A percentile compares a stretch with the other conserved stretches of the same genome.
These are phyloP conservation scores for Notospermus geniculatus DNA, from an alignment of 1,140 invertebrate genomes.

Conservation along the genomic window DNA sequence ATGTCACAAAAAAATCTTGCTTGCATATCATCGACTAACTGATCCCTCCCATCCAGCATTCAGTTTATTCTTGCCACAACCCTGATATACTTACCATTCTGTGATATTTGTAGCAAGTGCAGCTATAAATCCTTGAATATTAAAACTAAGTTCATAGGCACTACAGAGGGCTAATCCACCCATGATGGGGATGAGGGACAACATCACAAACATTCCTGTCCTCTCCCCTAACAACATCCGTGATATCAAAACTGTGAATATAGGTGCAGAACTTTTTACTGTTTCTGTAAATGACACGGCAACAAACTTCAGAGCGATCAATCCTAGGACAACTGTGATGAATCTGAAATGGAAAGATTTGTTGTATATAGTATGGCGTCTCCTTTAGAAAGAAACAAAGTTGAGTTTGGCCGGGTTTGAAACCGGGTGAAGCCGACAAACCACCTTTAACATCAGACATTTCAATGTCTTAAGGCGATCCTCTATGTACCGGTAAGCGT, in stretches of 20 bases:
- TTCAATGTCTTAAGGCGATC: no score
- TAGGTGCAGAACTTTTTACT: constrained; percentile 80
- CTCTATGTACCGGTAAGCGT: no score
- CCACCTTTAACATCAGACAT: no score
- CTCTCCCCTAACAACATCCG: constrained; percentile 66
- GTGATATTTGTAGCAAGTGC: constrained; percentile 79
- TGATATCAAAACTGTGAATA: constrained; percentile 80
- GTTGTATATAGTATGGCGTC: not conserved
- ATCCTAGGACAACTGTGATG: constrained; percentile 70
- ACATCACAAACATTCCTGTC: constrained; percentile 73
- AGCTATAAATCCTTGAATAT: constrained; percentile 72
- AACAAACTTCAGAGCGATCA: constrained; percentile 78
- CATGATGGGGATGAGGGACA: constrained; percentile 83
- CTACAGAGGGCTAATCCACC: constrained; percentile 78
- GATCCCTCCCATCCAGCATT: no score
- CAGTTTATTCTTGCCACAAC: not conserved
- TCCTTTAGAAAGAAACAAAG: no score
- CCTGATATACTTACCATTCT: constrained; percentile 66
- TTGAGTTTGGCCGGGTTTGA: no score
- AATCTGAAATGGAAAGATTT: constrained; percentile 61
- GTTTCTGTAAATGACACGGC: constrained; percentile 85
- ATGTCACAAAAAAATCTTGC: no score
- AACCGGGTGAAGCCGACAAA: no score
- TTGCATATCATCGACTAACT: no score
- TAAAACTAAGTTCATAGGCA: constrained; percentile 78